Evolutionary conservation across 2,888 invertebrate species (phyloP).

Genomic region (Cosmorhoe ocellata): DNA sequence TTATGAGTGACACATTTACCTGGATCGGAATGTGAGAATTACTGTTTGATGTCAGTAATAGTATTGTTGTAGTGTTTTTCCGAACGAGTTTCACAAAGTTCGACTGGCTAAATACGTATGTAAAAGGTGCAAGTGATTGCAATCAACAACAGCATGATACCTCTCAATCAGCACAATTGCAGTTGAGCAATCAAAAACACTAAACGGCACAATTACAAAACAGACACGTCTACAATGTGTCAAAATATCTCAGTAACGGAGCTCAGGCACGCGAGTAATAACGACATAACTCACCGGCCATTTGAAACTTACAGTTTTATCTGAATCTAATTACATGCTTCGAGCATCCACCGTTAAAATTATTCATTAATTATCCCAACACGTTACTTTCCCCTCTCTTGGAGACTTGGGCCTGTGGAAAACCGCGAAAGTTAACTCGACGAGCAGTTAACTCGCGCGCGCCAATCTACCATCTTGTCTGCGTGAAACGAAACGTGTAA

Average conservation of each 20-base stretch:
- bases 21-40: too few species aligned
- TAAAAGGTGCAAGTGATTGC: neutral
- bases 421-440: constrained; percentile 69
- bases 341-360: constrained; percentile 57
- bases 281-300: constrained; percentile 10
- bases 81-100: too few species aligned
- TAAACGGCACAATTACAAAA: constrained; percentile 10
- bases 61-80: too few species aligned
- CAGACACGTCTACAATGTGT: constrained; percentile 13
- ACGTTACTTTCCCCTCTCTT: constrained; percentile 74
- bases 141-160: neutral
- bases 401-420: constrained; percentile 53
- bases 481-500: constrained; percentile 46
- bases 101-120: too few species aligned
- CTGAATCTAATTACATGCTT: constrained; percentile 53
- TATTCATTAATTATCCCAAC: constrained; percentile 67
- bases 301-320: constrained; percentile 30
- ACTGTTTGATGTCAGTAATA: too few species aligned
- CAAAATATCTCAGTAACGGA: constrained; percentile 17
- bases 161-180: constrained; percentile 9
- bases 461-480: constrained; percentile 43
- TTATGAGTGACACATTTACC: too few species aligned
- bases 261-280: constrained; percentile 12
- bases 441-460: constrained; percentile 54
- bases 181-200: constrained; percentile 9